phyloP scores from a whole-genome alignment of 2,888 invertebrate genomes.

The Malthinus seriepunctatus region DNA sequence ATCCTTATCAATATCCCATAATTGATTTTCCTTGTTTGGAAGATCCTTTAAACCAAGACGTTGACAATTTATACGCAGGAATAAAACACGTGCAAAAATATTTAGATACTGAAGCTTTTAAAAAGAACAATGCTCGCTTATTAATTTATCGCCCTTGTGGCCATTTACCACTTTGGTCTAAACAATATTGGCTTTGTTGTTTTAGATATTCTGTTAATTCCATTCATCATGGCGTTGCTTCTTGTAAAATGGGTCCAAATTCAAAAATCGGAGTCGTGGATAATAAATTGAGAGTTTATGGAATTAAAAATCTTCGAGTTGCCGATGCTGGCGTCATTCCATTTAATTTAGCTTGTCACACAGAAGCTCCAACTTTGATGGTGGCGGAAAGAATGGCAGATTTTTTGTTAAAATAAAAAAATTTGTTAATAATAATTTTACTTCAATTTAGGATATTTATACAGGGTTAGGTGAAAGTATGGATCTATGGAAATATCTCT shows the following conservation, averaged over 20 bases:
- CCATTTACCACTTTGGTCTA: conserved; percentile 36
- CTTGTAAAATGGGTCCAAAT: conserved; percentile 60
- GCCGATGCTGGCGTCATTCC: conserved; percentile 63
- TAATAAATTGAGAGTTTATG: conserved; percentile 57
- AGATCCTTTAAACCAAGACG: too few relatives aligned
- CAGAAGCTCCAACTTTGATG: conserved; percentile 59
- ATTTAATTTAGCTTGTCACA: conserved; percentile 57
- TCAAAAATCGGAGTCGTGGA: conserved; percentile 62
- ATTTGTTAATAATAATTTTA: too few relatives aligned
- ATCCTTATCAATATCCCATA: too few relatives aligned
- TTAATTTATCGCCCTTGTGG: too few relatives aligned
- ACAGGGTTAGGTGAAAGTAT: too few relatives aligned
- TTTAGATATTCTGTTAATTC: conserved; percentile 54
- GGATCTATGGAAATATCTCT: too few relatives aligned
- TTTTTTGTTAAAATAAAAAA: conserved; percentile 57
- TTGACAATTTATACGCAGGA: too few relatives aligned
- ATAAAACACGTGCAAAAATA: too few relatives aligned
- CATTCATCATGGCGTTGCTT: conserved; percentile 59
- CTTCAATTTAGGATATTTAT: too few relatives aligned
- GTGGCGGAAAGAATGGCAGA: conserved; percentile 18
- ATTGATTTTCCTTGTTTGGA: too few relatives aligned
- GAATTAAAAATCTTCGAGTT: conserved; percentile 57
- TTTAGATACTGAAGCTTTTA: too few relatives aligned
- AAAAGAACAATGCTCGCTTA: too few relatives aligned
- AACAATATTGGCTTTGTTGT: conserved; percentile 59